A percentile compares a stretch with the other conserved stretches of the same genome.
Evolutionary conservation across 2,113 vertebrate genomes (phyloP).

Genomic region (Esox niger): DNA sequence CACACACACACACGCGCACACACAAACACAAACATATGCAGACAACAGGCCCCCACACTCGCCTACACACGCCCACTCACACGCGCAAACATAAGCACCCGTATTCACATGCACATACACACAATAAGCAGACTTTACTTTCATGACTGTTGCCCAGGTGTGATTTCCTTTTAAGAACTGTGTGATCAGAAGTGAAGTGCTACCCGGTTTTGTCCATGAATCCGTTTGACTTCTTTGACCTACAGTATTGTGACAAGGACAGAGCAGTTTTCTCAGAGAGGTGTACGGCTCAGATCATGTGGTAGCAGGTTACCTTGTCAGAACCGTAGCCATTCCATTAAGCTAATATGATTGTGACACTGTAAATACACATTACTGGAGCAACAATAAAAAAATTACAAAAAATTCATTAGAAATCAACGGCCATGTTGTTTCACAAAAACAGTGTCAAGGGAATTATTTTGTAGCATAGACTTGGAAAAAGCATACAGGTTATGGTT

Average conservation of each 20-base stretch:
- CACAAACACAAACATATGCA: background rate
- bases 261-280: background rate
- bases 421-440: too few species aligned
- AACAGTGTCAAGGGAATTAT: too few species aligned
- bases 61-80: background rate
- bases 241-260: background rate
- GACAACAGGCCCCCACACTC: background rate
- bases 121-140: background rate
- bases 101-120: background rate
- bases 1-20: background rate
- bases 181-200: background rate
- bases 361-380: too few species aligned
- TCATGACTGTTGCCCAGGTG: background rate
- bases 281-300: background rate
- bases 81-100: background rate
- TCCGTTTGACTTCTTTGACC: background rate
- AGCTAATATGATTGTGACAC: background rate
- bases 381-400: too few species aligned
- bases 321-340: background rate
- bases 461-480: too few species aligned
- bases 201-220: background rate
- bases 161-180: background rate
- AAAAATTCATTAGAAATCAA: too few species aligned
- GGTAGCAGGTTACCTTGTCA: constrained; percentile 1
- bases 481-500: too few species aligned